Evolutionary conservation across 2,888 invertebrate genomes (phyloP).

Genomic region (Lysandra bellargus): DNA sequence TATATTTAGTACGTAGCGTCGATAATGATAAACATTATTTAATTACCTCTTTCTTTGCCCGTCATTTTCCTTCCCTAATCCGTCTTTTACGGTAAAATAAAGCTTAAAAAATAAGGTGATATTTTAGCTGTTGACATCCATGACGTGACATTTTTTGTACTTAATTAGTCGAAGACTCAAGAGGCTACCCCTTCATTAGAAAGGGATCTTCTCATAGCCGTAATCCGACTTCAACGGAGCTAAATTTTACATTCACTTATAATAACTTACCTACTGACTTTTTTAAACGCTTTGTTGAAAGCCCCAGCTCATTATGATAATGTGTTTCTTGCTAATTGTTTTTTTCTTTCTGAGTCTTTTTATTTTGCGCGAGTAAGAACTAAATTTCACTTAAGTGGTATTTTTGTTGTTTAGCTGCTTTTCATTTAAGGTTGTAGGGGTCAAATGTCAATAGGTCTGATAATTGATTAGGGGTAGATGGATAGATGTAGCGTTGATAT

Average conservation of each 20-base stretch:
- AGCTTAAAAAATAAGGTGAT: slow-evolving; percentile 33
- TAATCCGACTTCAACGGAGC: slow-evolving; percentile 20
- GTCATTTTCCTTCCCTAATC: slow-evolving; percentile 9
- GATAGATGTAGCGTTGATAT: too few species aligned
- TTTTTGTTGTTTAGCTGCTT: neutral
- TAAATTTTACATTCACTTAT: slow-evolving; percentile 24
- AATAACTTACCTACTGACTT: slow-evolving; percentile 8
- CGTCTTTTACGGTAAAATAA: slow-evolving; percentile 23
- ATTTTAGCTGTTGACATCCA: slow-evolving; percentile 36
- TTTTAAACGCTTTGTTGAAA: slow-evolving; percentile 14
- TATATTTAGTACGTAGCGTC: neutral
- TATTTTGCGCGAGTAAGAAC: neutral
- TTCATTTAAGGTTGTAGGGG: neutral
- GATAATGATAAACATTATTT: neutral
- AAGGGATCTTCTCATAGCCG: slow-evolving; percentile 32
- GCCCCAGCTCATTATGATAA: slow-evolving; percentile 4
- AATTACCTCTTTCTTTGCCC: neutral
- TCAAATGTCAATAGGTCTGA: neutral
- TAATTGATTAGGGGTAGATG: neutral
- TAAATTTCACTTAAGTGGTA: neutral
- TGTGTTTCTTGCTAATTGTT: neutral
- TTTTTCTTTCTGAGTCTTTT: neutral
- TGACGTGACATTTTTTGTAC: slow-evolving; percentile 37
- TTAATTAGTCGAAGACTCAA: slow-evolving; percentile 39
- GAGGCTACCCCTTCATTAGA: slow-evolving; percentile 38